Percentiles rank a stretch among this genome's conserved stretches.
phyloP scores from a whole-genome alignment of 1,140 invertebrate genomes.

The Drosophila nebulosa region DNA sequence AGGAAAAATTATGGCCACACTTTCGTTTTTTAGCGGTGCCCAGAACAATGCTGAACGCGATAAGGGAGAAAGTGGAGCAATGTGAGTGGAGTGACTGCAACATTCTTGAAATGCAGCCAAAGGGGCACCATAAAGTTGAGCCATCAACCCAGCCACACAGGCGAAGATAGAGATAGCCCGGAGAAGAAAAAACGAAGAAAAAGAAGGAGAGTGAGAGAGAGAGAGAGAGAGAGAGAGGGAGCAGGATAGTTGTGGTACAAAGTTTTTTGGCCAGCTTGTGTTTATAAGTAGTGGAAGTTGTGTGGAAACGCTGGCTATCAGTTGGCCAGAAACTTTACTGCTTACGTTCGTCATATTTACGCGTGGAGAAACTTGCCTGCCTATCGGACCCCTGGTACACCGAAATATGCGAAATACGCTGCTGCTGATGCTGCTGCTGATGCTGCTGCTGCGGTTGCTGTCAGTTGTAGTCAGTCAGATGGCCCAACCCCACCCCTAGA shows the following conservation, averaged over 20 bases:
- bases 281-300: slow-evolving; percentile 49
- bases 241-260: slow-evolving; percentile 31
- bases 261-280: slow-evolving; percentile 52
- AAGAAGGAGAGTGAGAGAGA: neutral
- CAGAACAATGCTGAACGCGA: slow-evolving; percentile 32
- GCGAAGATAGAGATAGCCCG: neutral
- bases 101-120: slow-evolving; percentile 70
- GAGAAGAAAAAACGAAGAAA: too few relatives aligned
- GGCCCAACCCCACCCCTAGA: slow-evolving; percentile 8
- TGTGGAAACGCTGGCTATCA: slow-evolving; percentile 51
- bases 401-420: slow-evolving; percentile 35
- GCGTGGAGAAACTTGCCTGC: slow-evolving; percentile 38
- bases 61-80: slow-evolving; percentile 39
- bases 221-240: neutral
- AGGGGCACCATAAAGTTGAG: slow-evolving; percentile 67
- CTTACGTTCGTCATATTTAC: slow-evolving; percentile 78
- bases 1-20: slow-evolving; percentile 66
- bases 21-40: slow-evolving; percentile 51
- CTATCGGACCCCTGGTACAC: slow-evolving; percentile 38
- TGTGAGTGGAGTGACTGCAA: slow-evolving; percentile 38
- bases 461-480: slow-evolving; percentile 42
- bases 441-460: slow-evolving; percentile 44
- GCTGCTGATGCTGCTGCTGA: slow-evolving; percentile 32
- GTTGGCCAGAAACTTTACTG: slow-evolving; percentile 75
- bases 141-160: slow-evolving; percentile 46